Evolutionary conservation across 2,888 invertebrate species (phyloP).

Genomic region (Miltochrista miniata): DNA sequence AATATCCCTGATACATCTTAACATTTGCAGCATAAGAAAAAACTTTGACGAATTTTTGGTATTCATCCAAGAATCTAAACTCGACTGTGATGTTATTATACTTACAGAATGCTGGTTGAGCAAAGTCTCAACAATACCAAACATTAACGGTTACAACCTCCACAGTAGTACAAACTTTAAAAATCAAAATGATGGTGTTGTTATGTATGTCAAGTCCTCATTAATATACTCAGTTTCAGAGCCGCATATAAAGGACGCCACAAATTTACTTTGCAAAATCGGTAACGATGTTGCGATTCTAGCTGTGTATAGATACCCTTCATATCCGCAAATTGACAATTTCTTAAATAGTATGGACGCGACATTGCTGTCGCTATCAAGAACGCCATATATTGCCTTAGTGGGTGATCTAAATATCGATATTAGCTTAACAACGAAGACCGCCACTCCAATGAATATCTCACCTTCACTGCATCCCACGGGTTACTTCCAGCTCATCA

Average conservation of each 20-base stretch:
- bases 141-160: background rate
- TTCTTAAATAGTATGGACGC: background rate
- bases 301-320: background rate
- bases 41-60: background rate
- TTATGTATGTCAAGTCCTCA: background rate
- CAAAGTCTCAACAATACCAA: background rate
- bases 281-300: background rate
- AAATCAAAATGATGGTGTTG: background rate
- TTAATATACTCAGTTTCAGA: background rate
- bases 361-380: background rate
- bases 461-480: background rate
- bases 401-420: background rate
- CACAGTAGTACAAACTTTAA: background rate
- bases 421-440: background rate
- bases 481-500: background rate
- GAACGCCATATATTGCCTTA: background rate
- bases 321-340: background rate
- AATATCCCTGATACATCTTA: background rate
- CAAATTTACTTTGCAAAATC: background rate
- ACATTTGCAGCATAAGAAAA: background rate
- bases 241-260: background rate
- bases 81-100: background rate
- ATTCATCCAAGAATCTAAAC: background rate
- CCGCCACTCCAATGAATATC: background rate
- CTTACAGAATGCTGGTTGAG: background rate